Base-by-base conservation (phyloP, 2,797 vertebrate species). In the Typhlichthys subterraneus region DNA sequence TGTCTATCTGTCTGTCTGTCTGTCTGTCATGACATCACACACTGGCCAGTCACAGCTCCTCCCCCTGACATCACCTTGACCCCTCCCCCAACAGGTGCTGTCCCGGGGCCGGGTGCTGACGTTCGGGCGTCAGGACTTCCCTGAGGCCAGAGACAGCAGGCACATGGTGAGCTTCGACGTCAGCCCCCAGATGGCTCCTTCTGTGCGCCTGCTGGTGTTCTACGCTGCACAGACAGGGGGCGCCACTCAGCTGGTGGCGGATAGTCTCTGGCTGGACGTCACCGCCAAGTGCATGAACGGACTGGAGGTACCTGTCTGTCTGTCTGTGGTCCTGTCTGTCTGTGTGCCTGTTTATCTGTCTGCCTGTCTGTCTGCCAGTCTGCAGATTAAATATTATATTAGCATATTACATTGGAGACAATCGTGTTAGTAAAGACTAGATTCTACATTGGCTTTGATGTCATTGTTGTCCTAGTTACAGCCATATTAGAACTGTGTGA, bases 231-330 rank as follows among this genome's bases (percentile, higher is more conserved):
- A 61, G 1, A 95, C 92, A 53, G 94, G 96, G 72, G 79, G 33
- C 5, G 5, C 33, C 33, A 38, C 33, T 7, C 33, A 99, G 80
- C 80, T 99, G 63, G 96, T 98, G 61, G 95, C 95, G 1, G 96
- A 98, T 81, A 96, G 96, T 0, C 73, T 95, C 4, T 98, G 96
- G 96, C 71, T 99, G 65, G 86, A 95, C 0, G 85, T 99, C 65
- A 88, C 84, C 57, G 94, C 90, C 70, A 94, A 92, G 31, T 99
- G 97, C 84, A 81, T 94, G 51, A 95, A 92, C 9, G 85, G 75
- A 57, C 93, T 97, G 5, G 73, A 92, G 75, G 97, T 98, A 60
- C 7, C 60, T 55, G 15, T 53, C 45, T 62, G 63, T 67, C 15
- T 59, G 51, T 51, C 13, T 51, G 49, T n/a, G 12, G 14, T n/a